Conservation (phyloP, 2,113 vertebrate genomes). For the Hypomesus transpacificus region DNA sequence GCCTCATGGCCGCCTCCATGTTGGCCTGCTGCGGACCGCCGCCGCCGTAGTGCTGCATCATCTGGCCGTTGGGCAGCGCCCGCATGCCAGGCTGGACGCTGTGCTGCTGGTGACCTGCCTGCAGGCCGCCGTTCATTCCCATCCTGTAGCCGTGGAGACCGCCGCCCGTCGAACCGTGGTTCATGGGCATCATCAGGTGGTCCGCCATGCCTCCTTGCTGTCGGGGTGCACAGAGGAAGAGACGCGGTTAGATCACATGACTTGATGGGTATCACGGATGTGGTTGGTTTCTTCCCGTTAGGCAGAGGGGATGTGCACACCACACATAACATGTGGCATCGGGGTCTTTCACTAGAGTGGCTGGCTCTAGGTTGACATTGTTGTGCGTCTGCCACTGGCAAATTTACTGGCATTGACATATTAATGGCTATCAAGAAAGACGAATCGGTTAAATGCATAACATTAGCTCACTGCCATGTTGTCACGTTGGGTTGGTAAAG, state of each 20-base stretch:
- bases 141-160: constrained; percentile 83
- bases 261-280: no score
- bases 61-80: constrained; percentile 71
- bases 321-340: no score
- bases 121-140: constrained; percentile 78
- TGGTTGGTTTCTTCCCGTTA: no score
- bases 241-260: constrained; percentile 22
- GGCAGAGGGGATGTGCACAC: no score
- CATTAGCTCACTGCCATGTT: no score
- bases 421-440: no score
- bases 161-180: constrained; percentile 76
- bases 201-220: constrained; percentile 82
- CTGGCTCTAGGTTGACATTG: no score
- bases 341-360: no score
- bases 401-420: no score
- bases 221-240: constrained; percentile 35
- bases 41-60: constrained; percentile 81
- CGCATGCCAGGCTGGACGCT: constrained; percentile 77
- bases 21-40: constrained; percentile 62
- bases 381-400: no score
- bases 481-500: no score
- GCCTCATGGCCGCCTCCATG: constrained; percentile 80
- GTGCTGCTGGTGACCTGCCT: constrained; percentile 78
- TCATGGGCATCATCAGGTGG: constrained; percentile 92
- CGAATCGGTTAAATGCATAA: no score